Evolutionary conservation across 2,888 invertebrate genomes (phyloP).

Genomic region (Saturnia japonica): DNA sequence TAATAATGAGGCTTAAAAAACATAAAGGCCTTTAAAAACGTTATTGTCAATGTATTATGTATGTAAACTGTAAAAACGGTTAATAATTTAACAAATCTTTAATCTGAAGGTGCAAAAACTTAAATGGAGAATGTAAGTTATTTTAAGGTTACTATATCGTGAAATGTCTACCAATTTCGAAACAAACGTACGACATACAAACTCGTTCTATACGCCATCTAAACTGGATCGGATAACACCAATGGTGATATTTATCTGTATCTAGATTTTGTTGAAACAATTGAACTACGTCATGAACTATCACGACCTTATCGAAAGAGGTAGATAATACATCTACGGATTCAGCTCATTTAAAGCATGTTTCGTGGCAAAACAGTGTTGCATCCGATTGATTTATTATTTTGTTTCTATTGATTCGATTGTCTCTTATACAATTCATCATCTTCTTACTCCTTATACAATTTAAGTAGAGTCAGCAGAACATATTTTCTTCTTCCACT

Average conservation of each 20-base stretch:
- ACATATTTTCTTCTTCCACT: no score
- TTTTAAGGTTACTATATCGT: neutral
- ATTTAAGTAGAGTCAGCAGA: no score
- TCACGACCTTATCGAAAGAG: slow-evolving; percentile 14
- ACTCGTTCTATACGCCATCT: slow-evolving; percentile 2
- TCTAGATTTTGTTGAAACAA: slow-evolving; percentile 14
- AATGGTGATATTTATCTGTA: slow-evolving; percentile 13
- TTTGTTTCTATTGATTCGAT: neutral
- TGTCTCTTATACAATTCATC: neutral
- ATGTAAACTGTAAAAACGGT: no score
- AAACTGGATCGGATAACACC: slow-evolving; percentile 13
- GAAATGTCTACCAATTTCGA: slow-evolving; percentile 9
- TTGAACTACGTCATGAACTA: slow-evolving; percentile 14
- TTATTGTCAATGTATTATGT: no score
- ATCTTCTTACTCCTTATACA: no score
- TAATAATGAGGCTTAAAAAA: no score
- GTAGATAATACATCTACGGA: slow-evolving; percentile 8
- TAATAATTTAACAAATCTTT: neutral
- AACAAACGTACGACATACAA: neutral
- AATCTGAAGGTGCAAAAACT: neutral
- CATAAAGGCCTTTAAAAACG: no score
- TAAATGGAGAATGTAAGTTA: neutral
- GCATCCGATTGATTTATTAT: neutral
- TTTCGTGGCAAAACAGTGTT: slow-evolving; percentile 9
- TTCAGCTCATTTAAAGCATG: slow-evolving; percentile 11